Conservation (phyloP, 1,140 invertebrate genomes). For the Neodiprion pinetum region DNA sequence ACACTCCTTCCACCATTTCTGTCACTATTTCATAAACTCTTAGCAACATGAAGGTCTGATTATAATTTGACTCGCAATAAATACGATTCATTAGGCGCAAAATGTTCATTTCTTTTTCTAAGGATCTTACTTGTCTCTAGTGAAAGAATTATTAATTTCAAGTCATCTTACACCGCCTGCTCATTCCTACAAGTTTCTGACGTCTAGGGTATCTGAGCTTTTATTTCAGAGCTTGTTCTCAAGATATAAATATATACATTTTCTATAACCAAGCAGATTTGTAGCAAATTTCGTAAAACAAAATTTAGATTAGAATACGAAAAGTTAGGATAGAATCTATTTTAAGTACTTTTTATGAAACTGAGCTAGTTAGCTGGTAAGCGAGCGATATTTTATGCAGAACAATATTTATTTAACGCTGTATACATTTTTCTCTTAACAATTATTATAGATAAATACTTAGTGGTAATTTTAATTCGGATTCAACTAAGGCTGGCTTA, state of each 20-base stretch:
- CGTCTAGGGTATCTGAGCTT: neutral
- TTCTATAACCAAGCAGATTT: conserved; percentile 37
- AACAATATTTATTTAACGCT: conserved; percentile 46
- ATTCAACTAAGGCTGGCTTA: conserved; percentile 7
- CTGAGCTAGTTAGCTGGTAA: conserved; percentile 38
- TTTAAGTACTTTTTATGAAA: conserved; percentile 52
- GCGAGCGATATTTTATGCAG: conserved; percentile 39
- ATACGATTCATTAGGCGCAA: too few species aligned
- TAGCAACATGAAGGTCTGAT: too few species aligned
- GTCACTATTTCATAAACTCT: too few species aligned
- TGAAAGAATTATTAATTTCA: neutral
- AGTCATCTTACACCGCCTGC: too few species aligned
- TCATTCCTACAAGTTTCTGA: too few species aligned
- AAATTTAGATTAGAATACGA: conserved; percentile 44
- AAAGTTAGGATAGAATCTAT: conserved; percentile 53
- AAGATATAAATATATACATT: conserved; percentile 26
- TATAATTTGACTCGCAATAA: too few species aligned
- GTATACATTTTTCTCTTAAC: conserved; percentile 39
- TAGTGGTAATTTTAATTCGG: neutral
- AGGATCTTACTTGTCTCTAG: neutral
- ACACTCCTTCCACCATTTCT: too few species aligned
- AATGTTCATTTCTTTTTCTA: too few species aligned
- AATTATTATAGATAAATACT: neutral
- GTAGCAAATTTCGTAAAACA: conserved; percentile 32
- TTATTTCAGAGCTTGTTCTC: neutral